Evolutionary conservation across 1,140 invertebrate genomes (phyloP).

Genomic region (Tyrophagus putrescentiae): DNA sequence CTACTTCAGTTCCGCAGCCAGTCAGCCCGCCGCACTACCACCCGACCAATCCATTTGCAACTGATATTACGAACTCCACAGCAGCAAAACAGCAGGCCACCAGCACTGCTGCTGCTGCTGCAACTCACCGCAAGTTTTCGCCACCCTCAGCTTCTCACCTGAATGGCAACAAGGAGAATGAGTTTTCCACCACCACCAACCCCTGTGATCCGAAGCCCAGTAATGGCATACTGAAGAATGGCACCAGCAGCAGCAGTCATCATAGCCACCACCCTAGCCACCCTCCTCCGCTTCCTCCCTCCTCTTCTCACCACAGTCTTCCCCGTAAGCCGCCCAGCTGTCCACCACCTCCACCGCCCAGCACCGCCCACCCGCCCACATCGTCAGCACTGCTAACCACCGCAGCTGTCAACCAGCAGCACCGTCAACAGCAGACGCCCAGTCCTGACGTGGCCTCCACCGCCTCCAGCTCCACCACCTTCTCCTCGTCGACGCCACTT

Average conservation of each 20-base stretch:
- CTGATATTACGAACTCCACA: not conserved
- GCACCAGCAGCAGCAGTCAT: not conserved
- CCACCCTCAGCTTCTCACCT: no score
- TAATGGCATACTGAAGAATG: slow-evolving; percentile 8
- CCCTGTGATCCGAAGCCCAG: not conserved
- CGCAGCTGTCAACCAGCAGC: not conserved
- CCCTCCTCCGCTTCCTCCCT: no score
- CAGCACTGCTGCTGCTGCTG: not conserved
- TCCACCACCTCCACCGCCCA: no score
- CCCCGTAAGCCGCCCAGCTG: no score
- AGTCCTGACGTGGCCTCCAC: not conserved
- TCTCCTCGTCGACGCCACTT: not conserved
- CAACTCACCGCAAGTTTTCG: not conserved
- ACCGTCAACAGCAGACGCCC: not conserved
- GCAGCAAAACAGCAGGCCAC: not conserved
- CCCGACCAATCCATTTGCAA: slow-evolving; percentile 3
- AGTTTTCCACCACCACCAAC: slow-evolving; percentile 5
- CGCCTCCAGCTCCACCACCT: no score
- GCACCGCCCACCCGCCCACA: not conserved
- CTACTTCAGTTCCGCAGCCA: not conserved
- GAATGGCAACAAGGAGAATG: no score
- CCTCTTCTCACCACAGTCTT: no score
- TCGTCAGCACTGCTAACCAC: not conserved
- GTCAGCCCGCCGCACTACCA: not conserved
- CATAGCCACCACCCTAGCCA: no score